Percentiles rank a stretch among this genome's conserved stretches.
phyloP scores from a whole-genome alignment of 2,888 invertebrate species.

The Phengaris arion region DNA sequence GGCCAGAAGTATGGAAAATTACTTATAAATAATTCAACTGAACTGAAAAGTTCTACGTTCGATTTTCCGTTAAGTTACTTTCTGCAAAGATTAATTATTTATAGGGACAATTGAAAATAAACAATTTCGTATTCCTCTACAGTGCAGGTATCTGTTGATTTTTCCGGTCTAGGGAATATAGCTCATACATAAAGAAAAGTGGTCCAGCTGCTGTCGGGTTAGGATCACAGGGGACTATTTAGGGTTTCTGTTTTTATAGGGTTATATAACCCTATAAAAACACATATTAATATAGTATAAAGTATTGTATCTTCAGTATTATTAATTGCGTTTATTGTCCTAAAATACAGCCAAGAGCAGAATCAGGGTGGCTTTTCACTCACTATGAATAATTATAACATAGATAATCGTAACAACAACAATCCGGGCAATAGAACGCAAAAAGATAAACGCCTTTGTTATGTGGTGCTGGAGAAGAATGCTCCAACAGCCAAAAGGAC shows the following conservation, averaged over 20 bases:
- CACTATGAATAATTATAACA: too few species aligned
- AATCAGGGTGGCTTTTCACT: too few species aligned
- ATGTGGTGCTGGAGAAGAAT: too few species aligned
- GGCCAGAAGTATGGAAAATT: not conserved
- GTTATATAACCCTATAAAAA: too few species aligned
- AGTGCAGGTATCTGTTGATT: constrained; percentile 1
- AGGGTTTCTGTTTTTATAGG: not conserved
- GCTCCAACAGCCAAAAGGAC: too few species aligned
- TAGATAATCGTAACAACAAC: too few species aligned
- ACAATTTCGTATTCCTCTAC: not conserved
- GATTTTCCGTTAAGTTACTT: not conserved
- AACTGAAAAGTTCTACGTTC: constrained; percentile 14
- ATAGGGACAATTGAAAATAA: not conserved
- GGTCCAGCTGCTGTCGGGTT: not conserved
- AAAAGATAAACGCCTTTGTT: too few species aligned
- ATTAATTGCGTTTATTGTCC: too few species aligned
- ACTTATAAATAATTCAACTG: not conserved
- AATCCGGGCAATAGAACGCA: too few species aligned
- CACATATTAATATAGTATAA: too few species aligned
- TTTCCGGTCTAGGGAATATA: not conserved
- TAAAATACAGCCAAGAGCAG: too few species aligned
- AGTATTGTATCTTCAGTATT: too few species aligned
- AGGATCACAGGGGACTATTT: not conserved
- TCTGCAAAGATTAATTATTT: constrained; percentile 13
- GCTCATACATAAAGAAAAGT: not conserved